Evolutionary conservation across 2,888 invertebrate species (phyloP).

Genomic region (Galerucella pusilla): DNA sequence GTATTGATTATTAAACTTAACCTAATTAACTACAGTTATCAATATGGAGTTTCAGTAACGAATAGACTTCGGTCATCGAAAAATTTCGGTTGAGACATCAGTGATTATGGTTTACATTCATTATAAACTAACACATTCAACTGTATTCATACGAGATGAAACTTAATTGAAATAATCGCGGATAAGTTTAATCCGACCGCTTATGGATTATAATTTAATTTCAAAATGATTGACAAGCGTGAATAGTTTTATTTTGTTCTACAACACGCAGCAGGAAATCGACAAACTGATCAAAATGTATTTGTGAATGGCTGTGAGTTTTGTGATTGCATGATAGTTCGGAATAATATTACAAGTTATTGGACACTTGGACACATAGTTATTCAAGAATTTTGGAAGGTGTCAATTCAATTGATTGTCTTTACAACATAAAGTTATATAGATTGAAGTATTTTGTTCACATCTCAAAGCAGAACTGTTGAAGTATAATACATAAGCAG

Average conservation of each 20-base stretch:
- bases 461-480: too few relatives aligned
- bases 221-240: constrained; percentile 33
- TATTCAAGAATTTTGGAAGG: too few relatives aligned
- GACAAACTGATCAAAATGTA: constrained; percentile 22
- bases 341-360: background rate
- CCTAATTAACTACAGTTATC: background rate
- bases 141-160: constrained; percentile 38
- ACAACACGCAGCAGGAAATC: constrained; percentile 19
- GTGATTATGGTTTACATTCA: constrained; percentile 34
- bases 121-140: constrained; percentile 37
- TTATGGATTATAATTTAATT: constrained; percentile 37
- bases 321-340: constrained; percentile 10
- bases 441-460: too few relatives aligned
- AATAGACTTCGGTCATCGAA: background rate
- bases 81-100: constrained; percentile 26
- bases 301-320: constrained; percentile 22
- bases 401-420: too few relatives aligned
- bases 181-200: constrained; percentile 35
- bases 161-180: constrained; percentile 38
- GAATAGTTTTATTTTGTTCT: constrained; percentile 35
- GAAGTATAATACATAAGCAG: too few relatives aligned
- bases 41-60: background rate
- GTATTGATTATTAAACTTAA: background rate
- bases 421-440: too few relatives aligned
- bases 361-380: background rate